These are phyloP conservation scores for Borostomias antarcticus DNA, from an alignment of 2,797 vertebrate species.

Conservation along the genomic window DNA sequence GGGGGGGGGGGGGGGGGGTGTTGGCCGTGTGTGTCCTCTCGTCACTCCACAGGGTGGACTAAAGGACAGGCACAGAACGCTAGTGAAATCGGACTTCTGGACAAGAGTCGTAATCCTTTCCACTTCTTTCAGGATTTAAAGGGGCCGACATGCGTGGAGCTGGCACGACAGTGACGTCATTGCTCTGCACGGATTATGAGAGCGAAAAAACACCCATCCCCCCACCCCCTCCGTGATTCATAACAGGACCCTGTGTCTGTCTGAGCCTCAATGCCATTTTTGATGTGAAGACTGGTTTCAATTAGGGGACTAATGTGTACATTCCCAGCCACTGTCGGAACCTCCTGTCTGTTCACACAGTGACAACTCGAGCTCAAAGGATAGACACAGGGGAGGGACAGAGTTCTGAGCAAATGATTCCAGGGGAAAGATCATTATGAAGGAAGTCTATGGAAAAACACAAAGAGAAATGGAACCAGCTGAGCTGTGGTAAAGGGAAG, in stretches of 20 bases:
- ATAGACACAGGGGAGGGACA: constrained; percentile 23
- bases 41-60: constrained; percentile 27
- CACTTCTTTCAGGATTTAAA: constrained; percentile 35
- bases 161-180: constrained; percentile 42
- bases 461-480: constrained; percentile 20
- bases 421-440: constrained; percentile 40
- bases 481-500: constrained; percentile 12
- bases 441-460: constrained; percentile 46
- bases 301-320: constrained; percentile 55
- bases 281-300: constrained; percentile 58
- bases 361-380: constrained; percentile 41
- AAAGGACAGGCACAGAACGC: constrained; percentile 12
- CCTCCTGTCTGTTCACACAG: constrained; percentile 33
- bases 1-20: neutral
- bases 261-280: constrained; percentile 33
- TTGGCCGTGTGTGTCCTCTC: constrained; percentile 3
- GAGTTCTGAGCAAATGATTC: constrained; percentile 57
- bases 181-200: constrained; percentile 23
- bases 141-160: constrained; percentile 12
- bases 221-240: constrained; percentile 36
- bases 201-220: constrained; percentile 11
- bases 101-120: constrained; percentile 24
- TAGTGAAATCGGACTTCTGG: constrained; percentile 9
- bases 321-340: constrained; percentile 45
- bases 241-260: constrained; percentile 41